A percentile compares a stretch with the other conserved stretches of the same genome.
Conservation (phyloP, 1,140 invertebrate species). For the Palaemon carinicauda region DNA sequence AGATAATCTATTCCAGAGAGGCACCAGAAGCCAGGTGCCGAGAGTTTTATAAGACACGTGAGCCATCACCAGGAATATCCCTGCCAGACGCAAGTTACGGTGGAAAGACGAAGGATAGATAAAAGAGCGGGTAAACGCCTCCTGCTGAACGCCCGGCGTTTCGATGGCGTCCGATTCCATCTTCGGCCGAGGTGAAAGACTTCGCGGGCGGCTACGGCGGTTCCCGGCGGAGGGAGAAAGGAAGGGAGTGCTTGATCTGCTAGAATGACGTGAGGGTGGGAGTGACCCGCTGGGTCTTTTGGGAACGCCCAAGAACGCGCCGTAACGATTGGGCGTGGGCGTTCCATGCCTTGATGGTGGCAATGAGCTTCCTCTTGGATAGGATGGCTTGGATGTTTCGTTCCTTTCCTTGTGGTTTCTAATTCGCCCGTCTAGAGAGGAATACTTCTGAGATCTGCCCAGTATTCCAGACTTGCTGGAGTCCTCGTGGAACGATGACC, state of each 20-base stretch:
- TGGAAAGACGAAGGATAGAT: conserved; percentile 39
- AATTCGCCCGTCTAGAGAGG: too few species aligned
- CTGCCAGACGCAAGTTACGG: conserved; percentile 28
- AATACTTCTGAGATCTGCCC: too few species aligned
- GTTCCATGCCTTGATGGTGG: neutral
- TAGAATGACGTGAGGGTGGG: neutral
- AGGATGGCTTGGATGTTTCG: too few species aligned
- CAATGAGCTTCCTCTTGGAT: neutral
- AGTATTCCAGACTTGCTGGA: too few species aligned
- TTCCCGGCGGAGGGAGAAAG: neutral
- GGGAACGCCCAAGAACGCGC: neutral
- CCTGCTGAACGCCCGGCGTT: conserved; percentile 34
- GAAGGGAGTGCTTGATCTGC: neutral
- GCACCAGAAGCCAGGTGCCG: conserved; percentile 10
- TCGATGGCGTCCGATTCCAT: conserved; percentile 33
- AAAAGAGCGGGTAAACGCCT: conserved; percentile 43
- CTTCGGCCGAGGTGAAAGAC: conserved; percentile 28
- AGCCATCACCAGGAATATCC: conserved; percentile 15
- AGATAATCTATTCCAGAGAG: neutral
- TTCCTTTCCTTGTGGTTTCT: too few species aligned
- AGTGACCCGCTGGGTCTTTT: conserved; percentile 14
- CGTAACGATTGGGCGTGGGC: neutral
- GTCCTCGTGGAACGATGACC: too few species aligned
- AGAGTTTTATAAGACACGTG: conserved; percentile 37
- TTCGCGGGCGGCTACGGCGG: neutral